These are phyloP conservation scores for Pegoplata infirma DNA, from an alignment of 2,888 invertebrate species.

Conservation along the genomic window DNA sequence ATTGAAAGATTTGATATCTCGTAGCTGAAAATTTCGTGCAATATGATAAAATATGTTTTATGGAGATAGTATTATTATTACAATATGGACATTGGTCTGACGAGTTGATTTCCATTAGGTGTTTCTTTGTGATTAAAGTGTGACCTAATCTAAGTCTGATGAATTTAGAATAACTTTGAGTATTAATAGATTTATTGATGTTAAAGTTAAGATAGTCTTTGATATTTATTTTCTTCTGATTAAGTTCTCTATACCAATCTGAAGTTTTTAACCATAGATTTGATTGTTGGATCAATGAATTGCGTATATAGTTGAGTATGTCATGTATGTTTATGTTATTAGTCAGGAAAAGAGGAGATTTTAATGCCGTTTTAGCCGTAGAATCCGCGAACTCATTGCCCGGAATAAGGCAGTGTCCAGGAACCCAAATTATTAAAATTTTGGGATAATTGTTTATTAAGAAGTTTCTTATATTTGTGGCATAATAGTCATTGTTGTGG, in stretches of 20 bases:
- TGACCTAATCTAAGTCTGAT: constrained; percentile 10
- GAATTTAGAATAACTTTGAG: not conserved
- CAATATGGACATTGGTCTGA: not conserved
- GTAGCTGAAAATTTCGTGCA: too few relatives aligned
- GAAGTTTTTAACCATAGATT: not conserved
- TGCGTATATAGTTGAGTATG: not conserved
- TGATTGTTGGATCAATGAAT: not conserved
- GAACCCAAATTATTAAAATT: not conserved
- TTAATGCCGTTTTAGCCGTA: too few relatives aligned
- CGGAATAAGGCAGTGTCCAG: not conserved
- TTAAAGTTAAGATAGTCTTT: constrained; percentile 5
- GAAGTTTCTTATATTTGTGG: too few relatives aligned
- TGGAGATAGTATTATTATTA: too few relatives aligned
- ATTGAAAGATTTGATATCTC: too few relatives aligned
- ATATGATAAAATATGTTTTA: too few relatives aligned
- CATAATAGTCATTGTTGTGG: too few relatives aligned
- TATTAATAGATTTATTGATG: not conserved
- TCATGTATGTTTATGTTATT: not conserved
- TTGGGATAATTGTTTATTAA: too few relatives aligned
- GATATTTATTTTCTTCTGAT: not conserved
- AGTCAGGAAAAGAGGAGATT: not conserved
- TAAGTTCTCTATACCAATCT: not conserved
- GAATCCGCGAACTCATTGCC: too few relatives aligned
- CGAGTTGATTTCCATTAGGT: not conserved
- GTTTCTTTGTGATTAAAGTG: not conserved